These are phyloP conservation scores for Cebidichthys violaceus DNA, from an alignment of 2,113 vertebrate genomes.

Conservation along the genomic window DNA sequence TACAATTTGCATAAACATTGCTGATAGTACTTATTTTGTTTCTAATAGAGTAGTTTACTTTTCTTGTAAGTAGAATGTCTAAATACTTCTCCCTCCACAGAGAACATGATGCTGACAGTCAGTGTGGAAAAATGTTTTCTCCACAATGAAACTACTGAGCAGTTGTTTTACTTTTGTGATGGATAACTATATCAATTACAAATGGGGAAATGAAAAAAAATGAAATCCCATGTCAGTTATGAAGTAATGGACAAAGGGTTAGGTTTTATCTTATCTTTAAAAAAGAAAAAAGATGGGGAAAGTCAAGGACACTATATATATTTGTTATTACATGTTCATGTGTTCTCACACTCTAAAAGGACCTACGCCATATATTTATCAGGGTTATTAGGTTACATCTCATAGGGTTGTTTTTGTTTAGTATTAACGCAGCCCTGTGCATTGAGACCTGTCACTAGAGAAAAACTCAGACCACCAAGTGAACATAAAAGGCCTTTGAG, in stretches of 20 bases:
- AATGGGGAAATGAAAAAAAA: neutral
- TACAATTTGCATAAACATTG: neutral
- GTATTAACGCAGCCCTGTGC: neutral
- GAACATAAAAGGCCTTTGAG: constrained; percentile 9
- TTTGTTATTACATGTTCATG: neutral
- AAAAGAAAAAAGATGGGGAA: neutral
- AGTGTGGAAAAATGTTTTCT: neutral
- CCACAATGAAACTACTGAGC: neutral
- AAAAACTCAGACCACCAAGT: neutral
- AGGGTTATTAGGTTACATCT: neutral
- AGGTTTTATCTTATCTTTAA: constrained; percentile 2
- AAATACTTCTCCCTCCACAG: neutral
- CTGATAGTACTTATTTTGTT: neutral
- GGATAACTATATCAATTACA: neutral
- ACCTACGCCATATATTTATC: neutral
- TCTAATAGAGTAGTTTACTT: neutral
- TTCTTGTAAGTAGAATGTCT: neutral
- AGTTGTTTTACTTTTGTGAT: neutral
- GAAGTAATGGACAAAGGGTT: neutral
- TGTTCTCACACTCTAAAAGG: constrained; percentile 2
- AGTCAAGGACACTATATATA: neutral
- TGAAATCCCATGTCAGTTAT: neutral
- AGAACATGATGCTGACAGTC: neutral
- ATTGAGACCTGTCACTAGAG: constrained; percentile 9
- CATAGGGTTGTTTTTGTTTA: neutral